Evolutionary conservation across 64 coral and sea anemone species (phyloP).

Genomic region (Actinia tenebrosa): DNA sequence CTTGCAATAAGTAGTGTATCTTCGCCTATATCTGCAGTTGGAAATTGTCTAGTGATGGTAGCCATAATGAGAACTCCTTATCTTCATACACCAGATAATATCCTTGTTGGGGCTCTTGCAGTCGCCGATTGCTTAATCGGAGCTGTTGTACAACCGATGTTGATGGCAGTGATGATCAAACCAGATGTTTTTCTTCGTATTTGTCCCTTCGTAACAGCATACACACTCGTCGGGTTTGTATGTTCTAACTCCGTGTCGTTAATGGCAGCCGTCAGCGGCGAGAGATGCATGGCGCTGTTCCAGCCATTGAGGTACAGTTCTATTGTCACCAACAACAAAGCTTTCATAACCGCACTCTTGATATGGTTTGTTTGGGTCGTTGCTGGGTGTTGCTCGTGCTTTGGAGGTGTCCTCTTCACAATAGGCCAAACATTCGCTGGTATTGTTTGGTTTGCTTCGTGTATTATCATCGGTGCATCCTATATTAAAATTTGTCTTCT

Average conservation of each 20-base stretch:
- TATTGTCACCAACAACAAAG: not conserved
- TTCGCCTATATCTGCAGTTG: not conserved
- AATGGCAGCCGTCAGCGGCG: not conserved
- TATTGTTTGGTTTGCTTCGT: not conserved
- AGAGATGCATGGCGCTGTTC: not conserved
- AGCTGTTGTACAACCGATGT: not conserved
- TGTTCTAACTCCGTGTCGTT: not conserved
- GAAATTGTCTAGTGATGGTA: not conserved
- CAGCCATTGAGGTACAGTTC: not conserved
- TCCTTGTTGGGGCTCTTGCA: not conserved
- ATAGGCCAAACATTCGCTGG: not conserved
- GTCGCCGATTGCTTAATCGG: not conserved
- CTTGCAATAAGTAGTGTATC: not conserved
- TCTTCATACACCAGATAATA: not conserved
- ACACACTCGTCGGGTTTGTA: not conserved
- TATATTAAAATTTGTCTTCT: conserved; percentile 9
- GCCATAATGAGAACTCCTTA: not conserved
- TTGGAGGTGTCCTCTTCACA: not conserved
- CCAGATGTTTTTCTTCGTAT: not conserved
- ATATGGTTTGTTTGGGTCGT: not conserved
- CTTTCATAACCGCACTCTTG: not conserved
- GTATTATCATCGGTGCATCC: not conserved
- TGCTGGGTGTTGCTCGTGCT: not conserved
- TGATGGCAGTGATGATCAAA: not conserved
- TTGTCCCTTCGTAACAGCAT: not conserved